Base-by-base conservation (phyloP, 2,888 invertebrate genomes). In the Mycalesis mineus region DNA sequence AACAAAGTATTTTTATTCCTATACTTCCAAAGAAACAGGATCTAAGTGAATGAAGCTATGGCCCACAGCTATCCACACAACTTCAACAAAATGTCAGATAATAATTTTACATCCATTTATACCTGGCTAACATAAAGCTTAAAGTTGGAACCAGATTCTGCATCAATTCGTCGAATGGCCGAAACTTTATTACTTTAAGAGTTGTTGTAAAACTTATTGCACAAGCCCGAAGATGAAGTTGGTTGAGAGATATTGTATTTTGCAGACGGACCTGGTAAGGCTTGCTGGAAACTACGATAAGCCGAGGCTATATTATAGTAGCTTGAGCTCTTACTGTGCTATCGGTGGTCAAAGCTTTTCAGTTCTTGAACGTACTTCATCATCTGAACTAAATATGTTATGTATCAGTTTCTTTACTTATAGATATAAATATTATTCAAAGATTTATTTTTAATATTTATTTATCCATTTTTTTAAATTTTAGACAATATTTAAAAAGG, bases 181-280 rank as follows among this genome's bases (percentile, higher is more conserved):
- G 33, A 33, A 33, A 33, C 47, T 45, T 45, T n/a, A 45, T 15
- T 42, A 11, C 17, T 2, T 45, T 29, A 29, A 14, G 11, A 15
- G 45, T 15, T 45, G 44, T 44, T 14, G 47, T 33, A 33, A 47
- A 47, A 47, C 33, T 47, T 14, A 28, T 45, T 33, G 33, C 47
- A 15, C 11, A 47, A 14, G 9, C 4, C 31, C 31, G 7, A 29
- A 29, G 31, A 31, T 33, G 13, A 13, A 29, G 29, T 45, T 45
- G 29, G 5, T n/a, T 45, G 29, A 45, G 45, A 29, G 45, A 29
- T 31, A 45, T 45, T 45, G 45, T 45, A 45, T 45, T 44, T 44
- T 29, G 45, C 45, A 8, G 45, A n/a, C 45, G 33, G 11, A 47
- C 15, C 47, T 33, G 33, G 31, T 15, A 47, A 15, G 9, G 15